Evolutionary conservation across 2,888 invertebrate species (phyloP).

Genomic region (Nomada goodeniana): DNA sequence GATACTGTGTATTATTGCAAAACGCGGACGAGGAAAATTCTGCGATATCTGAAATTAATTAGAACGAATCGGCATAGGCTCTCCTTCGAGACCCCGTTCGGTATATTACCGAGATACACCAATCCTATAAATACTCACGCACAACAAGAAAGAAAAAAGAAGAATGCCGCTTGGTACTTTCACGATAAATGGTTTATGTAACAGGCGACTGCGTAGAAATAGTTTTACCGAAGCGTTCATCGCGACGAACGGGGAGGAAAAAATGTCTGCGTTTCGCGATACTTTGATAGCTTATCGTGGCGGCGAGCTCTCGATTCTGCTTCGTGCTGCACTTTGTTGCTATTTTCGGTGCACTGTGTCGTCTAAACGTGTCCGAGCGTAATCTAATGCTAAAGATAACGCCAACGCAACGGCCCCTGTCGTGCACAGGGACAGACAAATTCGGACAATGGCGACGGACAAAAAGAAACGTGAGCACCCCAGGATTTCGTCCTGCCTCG

Average conservation of each 20-base stretch:
- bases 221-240: neutral
- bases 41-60: neutral
- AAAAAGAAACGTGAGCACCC: neutral
- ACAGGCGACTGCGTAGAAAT: neutral
- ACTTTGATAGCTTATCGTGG: constrained; percentile 18
- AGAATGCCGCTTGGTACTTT: neutral
- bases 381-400: constrained; percentile 42
- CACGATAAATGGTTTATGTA: neutral
- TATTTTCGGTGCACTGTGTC: constrained; percentile 29
- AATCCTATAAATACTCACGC: neutral
- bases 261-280: neutral
- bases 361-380: constrained; percentile 25
- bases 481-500: neutral
- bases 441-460: neutral
- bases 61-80: neutral
- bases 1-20: no score
- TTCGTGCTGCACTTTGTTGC: constrained; percentile 16
- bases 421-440: constrained; percentile 15
- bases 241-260: neutral
- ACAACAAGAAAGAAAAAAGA: no score
- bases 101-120: neutral
- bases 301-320: neutral
- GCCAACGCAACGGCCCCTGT: neutral
- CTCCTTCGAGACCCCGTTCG: neutral
- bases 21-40: neutral